A percentile compares a stretch with the other conserved stretches of the same genome.
phyloP scores from a whole-genome alignment of 2,113 vertebrate species.

The Irena cyanogastra region DNA sequence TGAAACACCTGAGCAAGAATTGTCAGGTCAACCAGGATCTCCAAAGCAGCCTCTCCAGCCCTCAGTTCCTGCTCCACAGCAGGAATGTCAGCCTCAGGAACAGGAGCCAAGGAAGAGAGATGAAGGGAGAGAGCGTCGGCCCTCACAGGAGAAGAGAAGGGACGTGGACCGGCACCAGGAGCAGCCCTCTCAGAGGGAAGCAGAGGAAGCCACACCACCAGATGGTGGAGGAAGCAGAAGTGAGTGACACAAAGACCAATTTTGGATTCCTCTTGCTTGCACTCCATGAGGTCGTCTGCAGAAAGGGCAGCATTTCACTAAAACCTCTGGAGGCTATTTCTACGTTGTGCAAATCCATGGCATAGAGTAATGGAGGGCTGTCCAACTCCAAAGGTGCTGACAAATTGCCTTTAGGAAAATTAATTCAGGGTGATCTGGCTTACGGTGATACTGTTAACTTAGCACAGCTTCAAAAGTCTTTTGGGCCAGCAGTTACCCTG shows the following conservation, averaged over 20 bases:
- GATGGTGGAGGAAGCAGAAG: slow-evolving; percentile 77
- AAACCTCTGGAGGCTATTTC: background rate
- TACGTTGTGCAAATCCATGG: background rate
- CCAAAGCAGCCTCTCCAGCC: slow-evolving; percentile 56
- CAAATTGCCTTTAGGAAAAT: background rate
- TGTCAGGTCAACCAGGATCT: slow-evolving; percentile 64
- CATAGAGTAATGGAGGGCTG: background rate
- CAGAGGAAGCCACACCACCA: slow-evolving; percentile 56
- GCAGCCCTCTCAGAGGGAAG: slow-evolving; percentile 62
- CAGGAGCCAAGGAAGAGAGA: slow-evolving; percentile 73
- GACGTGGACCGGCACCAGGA: slow-evolving; percentile 66
- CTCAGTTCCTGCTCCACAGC: slow-evolving; percentile 51
- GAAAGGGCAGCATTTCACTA: background rate
- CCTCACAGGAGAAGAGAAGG: slow-evolving; percentile 68
- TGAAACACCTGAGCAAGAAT: slow-evolving; percentile 63
- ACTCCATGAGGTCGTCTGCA: background rate
- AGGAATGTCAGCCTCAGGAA: slow-evolving; percentile 69
- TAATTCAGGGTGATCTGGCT: background rate
- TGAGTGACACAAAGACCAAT: slow-evolving; percentile 35
- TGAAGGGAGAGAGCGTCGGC: slow-evolving; percentile 65
- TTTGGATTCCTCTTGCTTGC: background rate
- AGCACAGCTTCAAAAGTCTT: background rate
- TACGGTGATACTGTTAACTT: background rate
- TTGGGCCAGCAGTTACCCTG: background rate
- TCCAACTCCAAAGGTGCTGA: background rate